phyloP scores from a whole-genome alignment of 2,113 vertebrate species.

The Clarias batrachus region DNA sequence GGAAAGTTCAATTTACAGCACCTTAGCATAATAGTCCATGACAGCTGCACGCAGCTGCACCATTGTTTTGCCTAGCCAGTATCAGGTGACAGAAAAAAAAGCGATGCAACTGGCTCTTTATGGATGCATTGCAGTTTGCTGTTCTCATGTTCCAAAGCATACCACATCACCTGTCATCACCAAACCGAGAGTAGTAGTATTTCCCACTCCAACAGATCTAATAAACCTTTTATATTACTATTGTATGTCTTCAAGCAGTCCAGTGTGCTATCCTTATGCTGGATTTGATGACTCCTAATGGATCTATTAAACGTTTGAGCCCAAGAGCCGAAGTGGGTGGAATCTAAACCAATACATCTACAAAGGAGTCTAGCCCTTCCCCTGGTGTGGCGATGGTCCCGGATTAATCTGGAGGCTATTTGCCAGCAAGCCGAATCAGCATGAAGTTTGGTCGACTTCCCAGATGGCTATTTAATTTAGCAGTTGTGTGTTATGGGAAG shows the following conservation, averaged over 20 bases:
- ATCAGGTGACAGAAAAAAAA: too few relatives aligned
- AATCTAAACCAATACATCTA: constrained; percentile 4
- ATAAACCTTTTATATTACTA: background rate
- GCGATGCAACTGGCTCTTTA: too few relatives aligned
- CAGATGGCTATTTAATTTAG: constrained; percentile 31
- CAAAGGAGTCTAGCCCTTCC: background rate
- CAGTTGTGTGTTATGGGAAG: background rate
- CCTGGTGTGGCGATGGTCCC: constrained; percentile 3
- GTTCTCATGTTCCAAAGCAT: too few relatives aligned
- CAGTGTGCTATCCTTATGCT: background rate
- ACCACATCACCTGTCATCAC: too few relatives aligned
- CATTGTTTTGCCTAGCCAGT: too few relatives aligned
- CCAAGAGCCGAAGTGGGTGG: background rate
- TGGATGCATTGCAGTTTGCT: too few relatives aligned
- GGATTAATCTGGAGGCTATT: background rate
- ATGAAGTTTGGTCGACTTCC: constrained; percentile 20
- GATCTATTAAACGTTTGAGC: background rate
- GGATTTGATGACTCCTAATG: constrained; percentile 2
- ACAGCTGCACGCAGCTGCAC: too few relatives aligned
- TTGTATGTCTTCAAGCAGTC: background rate
- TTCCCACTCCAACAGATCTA: background rate
- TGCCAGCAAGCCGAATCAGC: constrained; percentile 24
- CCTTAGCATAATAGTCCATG: too few relatives aligned
- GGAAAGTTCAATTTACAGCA: too few relatives aligned
- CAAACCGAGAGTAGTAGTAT: too few relatives aligned